Base-by-base conservation (phyloP, 1,140 invertebrate species). In the Magallana gigas region DNA sequence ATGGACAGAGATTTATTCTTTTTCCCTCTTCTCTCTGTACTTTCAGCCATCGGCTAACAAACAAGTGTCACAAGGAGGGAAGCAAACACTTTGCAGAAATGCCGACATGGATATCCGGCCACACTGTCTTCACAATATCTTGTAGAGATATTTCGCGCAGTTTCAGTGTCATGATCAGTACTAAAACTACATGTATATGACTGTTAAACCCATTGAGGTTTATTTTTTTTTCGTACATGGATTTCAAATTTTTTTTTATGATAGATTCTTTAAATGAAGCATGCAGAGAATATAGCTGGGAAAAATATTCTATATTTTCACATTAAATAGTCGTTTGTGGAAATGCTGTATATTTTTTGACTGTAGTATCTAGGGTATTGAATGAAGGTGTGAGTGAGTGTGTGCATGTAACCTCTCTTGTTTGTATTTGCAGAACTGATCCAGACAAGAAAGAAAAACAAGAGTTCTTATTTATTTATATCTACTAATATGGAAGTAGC, bases 21-120 rank as follows among this genome's bases (percentile, higher is more conserved):
- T 71, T 71, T 36, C 68, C 68, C 23, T 71, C 68, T 71, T 71
- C 68, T 71, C 68, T 71, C 68, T 71, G 68, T 71, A 71, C 68
- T 71, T 71, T 71, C 68, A 71, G 68, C 36, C 68, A 9, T 71
- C 68, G 23, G n/a, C 68, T 71, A 71, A 29, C 68, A 71, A 71
- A 71, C 68, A 71, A 71, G 23, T 71, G 9, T 71, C 68, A 9
- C 68, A 71, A 29, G 18, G 68, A 71, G 36, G 68, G 36, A 71
- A 71, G 68, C 18, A 29, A 8, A 29, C 68, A 71, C 68, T 71
- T 71, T 71, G 23, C 68, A 71, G 68, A 23, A 71, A 71, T 71
- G 23, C 68, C 68, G 8, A 71, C 68, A 23, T 29, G 68, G 68
- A 71, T 71, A 23, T 23, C 64, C 68, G 36, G 68, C 68, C n/a